Evolutionary conservation across 2,888 invertebrate species (phyloP).

Genomic region (Xylocampa areola): DNA sequence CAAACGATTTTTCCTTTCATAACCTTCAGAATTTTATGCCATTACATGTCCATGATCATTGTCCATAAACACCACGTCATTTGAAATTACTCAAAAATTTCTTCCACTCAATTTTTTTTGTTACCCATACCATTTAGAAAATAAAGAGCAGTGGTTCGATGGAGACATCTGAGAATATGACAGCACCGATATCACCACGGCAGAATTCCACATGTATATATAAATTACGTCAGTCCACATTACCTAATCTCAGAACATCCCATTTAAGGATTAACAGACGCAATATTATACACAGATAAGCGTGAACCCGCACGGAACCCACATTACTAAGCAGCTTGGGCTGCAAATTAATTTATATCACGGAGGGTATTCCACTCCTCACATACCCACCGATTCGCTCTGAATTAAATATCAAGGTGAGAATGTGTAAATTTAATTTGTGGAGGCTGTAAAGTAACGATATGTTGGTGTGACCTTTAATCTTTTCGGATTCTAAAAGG

Average conservation of each 20-base stretch:
- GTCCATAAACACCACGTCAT: too few species aligned
- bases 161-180: too few species aligned
- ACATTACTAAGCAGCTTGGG: conserved; percentile 46
- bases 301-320: conserved; percentile 25
- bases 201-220: not conserved
- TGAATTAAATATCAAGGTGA: conserved; percentile 38
- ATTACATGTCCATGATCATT: too few species aligned
- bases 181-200: too few species aligned
- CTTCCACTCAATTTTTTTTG: too few species aligned
- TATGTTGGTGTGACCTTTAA: not conserved
- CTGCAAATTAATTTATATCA: conserved; percentile 56
- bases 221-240: conserved; percentile 15
- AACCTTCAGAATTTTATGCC: too few species aligned
- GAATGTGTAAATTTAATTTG: conserved; percentile 29
- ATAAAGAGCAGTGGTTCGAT: too few species aligned
- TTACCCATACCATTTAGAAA: too few species aligned
- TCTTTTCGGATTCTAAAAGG: not conserved
- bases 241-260: conserved; percentile 15
- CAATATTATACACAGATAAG: conserved; percentile 16
- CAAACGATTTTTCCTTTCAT: too few species aligned
- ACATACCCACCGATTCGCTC: conserved; percentile 16
- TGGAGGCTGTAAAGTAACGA: not conserved
- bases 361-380: conserved; percentile 17
- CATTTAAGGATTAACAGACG: conserved; percentile 27
- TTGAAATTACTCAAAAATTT: too few species aligned